phyloP scores from a whole-genome alignment of 2,113 vertebrate genomes.

The Trogon melanurus region DNA sequence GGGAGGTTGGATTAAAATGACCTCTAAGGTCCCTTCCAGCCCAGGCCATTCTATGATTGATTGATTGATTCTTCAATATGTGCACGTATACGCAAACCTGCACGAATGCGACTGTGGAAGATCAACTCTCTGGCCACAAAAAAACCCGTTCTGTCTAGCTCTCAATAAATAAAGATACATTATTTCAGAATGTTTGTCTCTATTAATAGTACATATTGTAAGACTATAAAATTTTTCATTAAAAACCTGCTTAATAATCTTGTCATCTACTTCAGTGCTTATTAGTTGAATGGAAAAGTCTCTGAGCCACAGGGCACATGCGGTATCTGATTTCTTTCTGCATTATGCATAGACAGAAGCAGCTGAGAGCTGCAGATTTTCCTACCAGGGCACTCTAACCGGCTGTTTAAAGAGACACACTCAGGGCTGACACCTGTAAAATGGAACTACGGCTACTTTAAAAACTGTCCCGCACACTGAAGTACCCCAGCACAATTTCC shows the following conservation, averaged over 20 bases:
- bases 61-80: background rate
- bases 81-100: background rate
- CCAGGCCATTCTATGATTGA: too few relatives aligned
- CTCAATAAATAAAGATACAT: background rate
- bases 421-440: background rate
- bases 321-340: background rate
- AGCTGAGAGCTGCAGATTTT: constrained; percentile 2
- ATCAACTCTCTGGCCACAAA: background rate
- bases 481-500: background rate
- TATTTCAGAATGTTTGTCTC: background rate
- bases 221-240: background rate
- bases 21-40: too few relatives aligned
- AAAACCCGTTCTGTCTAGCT: background rate
- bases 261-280: constrained; percentile 27
- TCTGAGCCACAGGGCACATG: background rate
- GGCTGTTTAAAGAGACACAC: background rate
- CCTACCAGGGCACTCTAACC: background rate
- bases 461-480: background rate
- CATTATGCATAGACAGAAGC: background rate
- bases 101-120: background rate
- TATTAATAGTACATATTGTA: background rate
- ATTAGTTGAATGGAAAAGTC: constrained; percentile 29
- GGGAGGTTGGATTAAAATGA: too few relatives aligned
- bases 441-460: background rate
- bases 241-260: constrained; percentile 39